Base-by-base conservation (phyloP, 2,113 vertebrate species). In the Thamnaconus septentrionalis region DNA sequence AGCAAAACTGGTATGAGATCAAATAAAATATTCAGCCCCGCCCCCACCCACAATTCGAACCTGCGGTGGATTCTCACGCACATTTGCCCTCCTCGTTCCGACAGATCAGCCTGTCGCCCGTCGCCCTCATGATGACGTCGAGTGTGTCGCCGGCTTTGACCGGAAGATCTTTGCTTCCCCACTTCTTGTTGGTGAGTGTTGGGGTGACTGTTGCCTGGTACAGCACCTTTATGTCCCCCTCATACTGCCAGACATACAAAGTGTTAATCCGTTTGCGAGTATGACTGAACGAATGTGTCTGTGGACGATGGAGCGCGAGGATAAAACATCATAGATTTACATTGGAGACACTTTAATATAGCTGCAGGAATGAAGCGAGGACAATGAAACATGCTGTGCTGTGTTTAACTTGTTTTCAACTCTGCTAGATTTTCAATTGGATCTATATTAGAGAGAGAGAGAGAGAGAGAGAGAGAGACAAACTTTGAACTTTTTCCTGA, bases 401-500 rank as follows among this genome's bases (percentile, higher is more conserved):
- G 18, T 31, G 18, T 31, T 31, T 31, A 31, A 31, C 18, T 31
- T 31, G 18, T 31, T 31, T 31, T 31, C 18, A 31, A 31, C 18
- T 31, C 18, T 31, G 18, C 18, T 31, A 31, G 18, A 31, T 31
- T 31, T 31, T 2, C 18, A 31, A 31, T 31, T 31, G 18, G 2
- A 31, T 31, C 18, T 10, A 8, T 48, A 52, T 9, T n/a, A 3
- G 5, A 52, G 50, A 5, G 5, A n/a, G 50, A 52, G 3, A n/a
- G 11, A n/a, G 3, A 18, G 50, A 52, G 51, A 50, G 10, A 48
- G 48, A 50, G 9, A 5, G 48, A 8, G 7, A 63, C 90, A 69
- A 80, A 98, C 96, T 90, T 94, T 96, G 83, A 97, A 97, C 79
- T 94, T 98, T 90, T 95, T 98, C 67, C 95, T 91, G 81, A 98